These are phyloP conservation scores for Lepidocyrtinus sp. DNA, from an alignment of 2,888 invertebrate species.

Conservation along the genomic window DNA sequence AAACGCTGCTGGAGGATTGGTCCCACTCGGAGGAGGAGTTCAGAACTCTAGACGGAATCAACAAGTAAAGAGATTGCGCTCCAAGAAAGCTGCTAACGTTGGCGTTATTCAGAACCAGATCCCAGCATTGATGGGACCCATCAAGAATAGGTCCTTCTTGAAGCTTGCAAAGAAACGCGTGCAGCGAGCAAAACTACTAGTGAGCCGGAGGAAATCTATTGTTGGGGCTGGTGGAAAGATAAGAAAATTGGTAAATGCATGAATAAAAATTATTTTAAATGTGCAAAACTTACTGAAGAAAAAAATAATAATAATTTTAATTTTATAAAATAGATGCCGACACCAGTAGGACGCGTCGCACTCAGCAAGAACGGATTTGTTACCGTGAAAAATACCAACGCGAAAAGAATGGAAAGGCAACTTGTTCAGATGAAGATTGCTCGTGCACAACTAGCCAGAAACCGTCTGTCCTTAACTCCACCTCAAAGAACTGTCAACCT, in stretches of 20 bases:
- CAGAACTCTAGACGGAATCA: slow-evolving; percentile 22
- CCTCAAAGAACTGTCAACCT: slow-evolving; percentile 23
- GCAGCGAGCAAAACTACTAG: slow-evolving; percentile 55
- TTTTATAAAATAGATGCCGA: slow-evolving; percentile 28
- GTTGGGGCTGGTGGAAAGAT: neutral
- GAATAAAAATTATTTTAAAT: no score
- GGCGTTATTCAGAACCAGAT: neutral
- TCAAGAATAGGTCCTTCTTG: slow-evolving; percentile 35
- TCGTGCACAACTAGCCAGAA: slow-evolving; percentile 61
- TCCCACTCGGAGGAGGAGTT: neutral
- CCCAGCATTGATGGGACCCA: neutral
- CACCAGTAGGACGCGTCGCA: slow-evolving; percentile 48
- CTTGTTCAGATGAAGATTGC: slow-evolving; percentile 64
- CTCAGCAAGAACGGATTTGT: slow-evolving; percentile 60
- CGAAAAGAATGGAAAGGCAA: slow-evolving; percentile 51
- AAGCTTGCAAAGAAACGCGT: slow-evolving; percentile 63
- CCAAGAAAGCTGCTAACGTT: slow-evolving; percentile 13
- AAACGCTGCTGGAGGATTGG: neutral
- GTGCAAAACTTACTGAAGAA: no score
- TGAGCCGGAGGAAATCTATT: slow-evolving; percentile 33
- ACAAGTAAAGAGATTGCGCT: slow-evolving; percentile 10
- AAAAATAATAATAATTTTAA: no score
- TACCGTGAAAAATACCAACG: slow-evolving; percentile 56
- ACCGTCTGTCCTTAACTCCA: slow-evolving; percentile 21
- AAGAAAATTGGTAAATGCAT: slow-evolving; percentile 44